Evolutionary conservation across 2,113 vertebrate species (phyloP), one percentile per base, ranked within the genome.

Genomic region (Siniperca chuatsi): DNA sequence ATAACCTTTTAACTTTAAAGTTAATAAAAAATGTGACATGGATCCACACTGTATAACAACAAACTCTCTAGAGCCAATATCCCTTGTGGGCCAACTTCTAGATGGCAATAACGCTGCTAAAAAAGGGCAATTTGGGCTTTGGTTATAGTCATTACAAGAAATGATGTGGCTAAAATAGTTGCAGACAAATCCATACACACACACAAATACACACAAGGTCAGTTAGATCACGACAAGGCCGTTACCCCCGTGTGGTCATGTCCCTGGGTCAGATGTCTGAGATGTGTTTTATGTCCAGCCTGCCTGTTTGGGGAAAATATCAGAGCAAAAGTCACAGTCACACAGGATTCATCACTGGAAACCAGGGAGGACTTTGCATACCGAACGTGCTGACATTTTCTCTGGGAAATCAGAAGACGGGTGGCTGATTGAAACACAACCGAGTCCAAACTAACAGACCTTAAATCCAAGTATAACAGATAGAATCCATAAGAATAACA

Each of bases 181-280:
- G 61, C 52, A 79, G 40, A 78, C 11, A 46, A 70, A 81, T 57
- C 21, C 7, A 44, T 8, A 16, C 23, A 60, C 33, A 57, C 29
- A 44, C 33, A 68, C n/a, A 81, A 35, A 80, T 8, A 62, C 52
- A 74, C 62, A 71, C 9, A 68, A 58, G 78, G 79, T 84, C 64
- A 35, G 70, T 8, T 3, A 58, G 78, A 73, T 42, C 29, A 60
- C 12, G 40, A 50, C 71, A 42, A 81, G 52, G 55, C 72, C 61
- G 9, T 58, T 69, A 55, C 37, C 88, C 66, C 18, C 29, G 76
- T 77, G 82, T 76, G 60, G 65, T 86, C 12, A 29, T 18, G 84
- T 91, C 88, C 81, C 72, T 20, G 82, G 90, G 92, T 92, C 89
- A 81, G 13, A 67, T 16, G 50, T 90, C 79, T 62, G 37, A 84